Evolutionary conservation across 2,113 vertebrate genomes (phyloP).

Genomic region (Vulpes ferrilata): DNA sequence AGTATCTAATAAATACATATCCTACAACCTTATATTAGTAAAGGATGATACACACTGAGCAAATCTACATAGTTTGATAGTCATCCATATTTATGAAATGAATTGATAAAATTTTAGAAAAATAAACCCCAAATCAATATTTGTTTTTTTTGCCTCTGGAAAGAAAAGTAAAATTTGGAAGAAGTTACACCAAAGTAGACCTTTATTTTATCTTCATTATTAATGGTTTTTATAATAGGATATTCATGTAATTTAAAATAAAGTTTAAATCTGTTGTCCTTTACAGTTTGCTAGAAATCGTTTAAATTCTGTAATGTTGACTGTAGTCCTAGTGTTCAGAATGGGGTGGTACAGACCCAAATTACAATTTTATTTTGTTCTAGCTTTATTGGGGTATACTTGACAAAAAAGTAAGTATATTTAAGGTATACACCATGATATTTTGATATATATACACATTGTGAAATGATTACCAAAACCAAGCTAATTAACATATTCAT

Average conservation of each 20-base stretch:
- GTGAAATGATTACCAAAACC: too few relatives aligned
- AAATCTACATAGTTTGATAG: background rate
- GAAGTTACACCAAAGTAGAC: background rate
- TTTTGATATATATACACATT: background rate
- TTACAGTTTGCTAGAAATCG: background rate
- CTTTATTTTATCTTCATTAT: conserved; percentile 2
- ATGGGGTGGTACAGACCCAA: background rate
- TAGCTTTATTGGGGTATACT: background rate
- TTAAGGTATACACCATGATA: background rate
- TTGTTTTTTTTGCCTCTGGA: background rate
- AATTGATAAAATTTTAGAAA: background rate
- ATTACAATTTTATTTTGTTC: conserved; percentile 33
- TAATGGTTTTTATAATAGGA: background rate
- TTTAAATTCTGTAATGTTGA: background rate
- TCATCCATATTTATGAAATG: background rate
- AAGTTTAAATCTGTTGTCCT: background rate
- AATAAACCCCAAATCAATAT: background rate
- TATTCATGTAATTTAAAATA: conserved; percentile 26
- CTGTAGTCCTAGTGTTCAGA: background rate
- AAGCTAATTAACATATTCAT: too few relatives aligned
- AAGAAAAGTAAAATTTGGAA: background rate
- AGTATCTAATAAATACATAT: background rate
- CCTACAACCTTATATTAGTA: background rate
- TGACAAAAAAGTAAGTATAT: background rate
- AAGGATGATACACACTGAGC: background rate